Base-by-base conservation (phyloP, 2,113 vertebrate species). In the Lycaon pictus region DNA sequence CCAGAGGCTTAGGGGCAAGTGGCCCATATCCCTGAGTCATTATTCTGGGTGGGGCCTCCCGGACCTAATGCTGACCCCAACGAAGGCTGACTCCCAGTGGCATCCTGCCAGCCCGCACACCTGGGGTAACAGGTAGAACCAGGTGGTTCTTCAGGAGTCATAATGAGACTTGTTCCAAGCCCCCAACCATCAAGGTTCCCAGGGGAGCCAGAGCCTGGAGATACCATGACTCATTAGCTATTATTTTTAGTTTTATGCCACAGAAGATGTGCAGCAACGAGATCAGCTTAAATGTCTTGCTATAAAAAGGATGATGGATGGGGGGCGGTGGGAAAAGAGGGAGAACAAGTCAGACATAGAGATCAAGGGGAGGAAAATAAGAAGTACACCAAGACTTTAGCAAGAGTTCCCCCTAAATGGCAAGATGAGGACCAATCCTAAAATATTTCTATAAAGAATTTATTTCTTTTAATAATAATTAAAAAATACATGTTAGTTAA, bases 241-340 rank as follows among this genome's bases (percentile, higher is more conserved):
- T 98, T 96, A 98, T 97, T 98, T 98, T 97, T 98, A 96, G 96
- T 96, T 93, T 96, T 72, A 79, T 95, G 86, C 77, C 89, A 90
- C 96, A 77, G 88, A 87, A 92, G 93, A 97, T 89, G 65, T 74
- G 89, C 53, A 10, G 56, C 48, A 90, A 85, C 15, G 15, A 91
- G 93, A 95, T 71, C 82, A 67, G 90, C 76, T 74, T 56, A 95
- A 91, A 97, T 97, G 96, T 82, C 97, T 96, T 43, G 65, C 96
- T 97, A 95, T 95, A 90, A 90, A 97, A 96, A 96, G 81, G 51
- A 37, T 55, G 84, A 81, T 53, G 69, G 81, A 51, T 67, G 48
- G 86, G 56, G 55, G 55, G 32, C 1, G 63, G 74, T 10, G 23
- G 88, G 72, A 22, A 67, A n/a, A 91, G 19, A 71, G 17, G 17